Evolutionary conservation across 2,888 invertebrate species (phyloP).

Genomic region (Papilio gigon): DNA sequence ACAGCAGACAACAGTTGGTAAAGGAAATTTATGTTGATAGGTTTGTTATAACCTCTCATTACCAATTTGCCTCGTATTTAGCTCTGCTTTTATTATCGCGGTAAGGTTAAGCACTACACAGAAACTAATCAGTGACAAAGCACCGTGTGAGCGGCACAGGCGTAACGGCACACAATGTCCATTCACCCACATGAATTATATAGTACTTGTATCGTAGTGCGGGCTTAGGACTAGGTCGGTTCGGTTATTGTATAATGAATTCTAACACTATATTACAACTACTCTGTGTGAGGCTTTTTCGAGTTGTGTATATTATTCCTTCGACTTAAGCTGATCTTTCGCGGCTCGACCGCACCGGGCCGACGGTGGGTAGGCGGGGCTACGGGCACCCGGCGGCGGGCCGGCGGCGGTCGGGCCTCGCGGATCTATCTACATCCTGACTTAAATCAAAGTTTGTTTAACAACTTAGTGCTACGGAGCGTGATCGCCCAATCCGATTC

Average conservation of each 20-base stretch:
- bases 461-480: constrained; percentile 4
- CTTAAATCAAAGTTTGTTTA: constrained; percentile 32
- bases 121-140: no score
- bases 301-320: constrained; percentile 34
- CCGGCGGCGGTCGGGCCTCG: constrained; percentile 9
- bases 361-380: neutral
- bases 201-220: neutral
- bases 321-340: constrained; percentile 30
- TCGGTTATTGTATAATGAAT: constrained; percentile 3
- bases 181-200: neutral
- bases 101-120: neutral
- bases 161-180: neutral
- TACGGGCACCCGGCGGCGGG: no score
- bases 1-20: no score
- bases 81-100: neutral
- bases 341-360: constrained; percentile 8
- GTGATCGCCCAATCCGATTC: neutral
- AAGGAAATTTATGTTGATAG: no score
- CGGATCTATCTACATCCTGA: constrained; percentile 29
- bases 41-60: no score
- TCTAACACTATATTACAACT: constrained; percentile 34
- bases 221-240: neutral
- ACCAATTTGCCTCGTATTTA: no score
- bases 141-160: no score
- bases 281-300: constrained; percentile 35